Percentiles rank a stretch among this genome's conserved stretches.
These are phyloP conservation scores for Diplazon laetatorius DNA, from an alignment of 2,888 invertebrate species.

Conservation along the genomic window DNA sequence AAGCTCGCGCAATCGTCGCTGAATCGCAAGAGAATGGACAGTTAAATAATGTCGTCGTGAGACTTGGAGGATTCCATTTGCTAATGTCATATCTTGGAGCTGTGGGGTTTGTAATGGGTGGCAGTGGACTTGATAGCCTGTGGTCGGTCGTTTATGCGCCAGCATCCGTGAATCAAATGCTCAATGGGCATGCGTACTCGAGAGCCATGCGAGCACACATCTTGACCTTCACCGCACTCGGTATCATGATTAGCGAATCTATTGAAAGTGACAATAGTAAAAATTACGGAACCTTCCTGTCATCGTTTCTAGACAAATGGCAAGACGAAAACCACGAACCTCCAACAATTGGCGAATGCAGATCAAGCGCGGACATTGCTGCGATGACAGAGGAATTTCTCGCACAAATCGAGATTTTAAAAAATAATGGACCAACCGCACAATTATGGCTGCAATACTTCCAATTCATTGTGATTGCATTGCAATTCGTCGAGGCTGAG, in stretches of 20 bases:
- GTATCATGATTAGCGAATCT: conserved; percentile 66
- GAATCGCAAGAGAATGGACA: not conserved
- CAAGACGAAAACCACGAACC: no score
- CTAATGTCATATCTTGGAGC: conserved; percentile 51
- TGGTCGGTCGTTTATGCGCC: conserved; percentile 34
- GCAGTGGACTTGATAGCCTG: conserved; percentile 38
- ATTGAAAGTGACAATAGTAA: no score
- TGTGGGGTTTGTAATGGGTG: conserved; percentile 41
- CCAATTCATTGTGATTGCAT: no score
- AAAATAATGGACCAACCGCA: conserved; percentile 12
- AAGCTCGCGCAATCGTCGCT: conserved; percentile 62
- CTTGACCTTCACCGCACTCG: no score
- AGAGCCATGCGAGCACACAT: conserved; percentile 31
- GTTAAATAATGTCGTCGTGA: not conserved
- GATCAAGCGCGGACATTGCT: no score
- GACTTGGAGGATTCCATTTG: conserved; percentile 63
- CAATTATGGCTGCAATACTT: no score
- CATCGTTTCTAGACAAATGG: no score
- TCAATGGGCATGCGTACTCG: conserved; percentile 27
- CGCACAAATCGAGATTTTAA: conserved; percentile 53
- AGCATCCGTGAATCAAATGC: conserved; percentile 33
- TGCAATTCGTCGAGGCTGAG: no score
- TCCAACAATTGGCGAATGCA: no score
- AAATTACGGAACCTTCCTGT: no score
- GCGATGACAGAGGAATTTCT: conserved; percentile 65